phyloP scores from a whole-genome alignment of 2,797 vertebrate genomes.

The Acanthurus leucopareius region DNA sequence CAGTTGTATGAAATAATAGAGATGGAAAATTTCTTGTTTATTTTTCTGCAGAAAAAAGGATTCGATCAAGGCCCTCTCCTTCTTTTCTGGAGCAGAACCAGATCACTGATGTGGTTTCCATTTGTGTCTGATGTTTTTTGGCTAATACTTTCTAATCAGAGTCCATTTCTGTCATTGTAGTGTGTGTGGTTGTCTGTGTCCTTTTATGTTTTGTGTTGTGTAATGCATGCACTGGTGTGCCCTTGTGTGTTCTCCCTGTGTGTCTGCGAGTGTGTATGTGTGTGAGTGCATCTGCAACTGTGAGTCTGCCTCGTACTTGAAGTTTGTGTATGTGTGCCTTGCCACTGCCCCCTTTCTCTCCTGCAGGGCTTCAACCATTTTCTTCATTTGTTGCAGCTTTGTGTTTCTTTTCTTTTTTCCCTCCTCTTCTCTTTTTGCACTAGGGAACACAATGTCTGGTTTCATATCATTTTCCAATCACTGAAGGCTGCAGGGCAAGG shows the following conservation, averaged over 20 bases:
- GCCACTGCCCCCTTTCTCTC: slow-evolving; percentile 59
- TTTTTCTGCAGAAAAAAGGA: slow-evolving; percentile 58
- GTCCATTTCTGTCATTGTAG: slow-evolving; percentile 70
- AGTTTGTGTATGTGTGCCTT: slow-evolving; percentile 44
- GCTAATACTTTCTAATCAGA: slow-evolving; percentile 81
- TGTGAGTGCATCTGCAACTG: slow-evolving; percentile 34
- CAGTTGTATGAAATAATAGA: slow-evolving; percentile 71
- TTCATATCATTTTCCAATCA: slow-evolving; percentile 88
- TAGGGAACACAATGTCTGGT: slow-evolving; percentile 76
- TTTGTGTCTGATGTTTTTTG: slow-evolving; percentile 74
- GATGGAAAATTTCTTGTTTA: slow-evolving; percentile 71
- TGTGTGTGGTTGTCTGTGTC: slow-evolving; percentile 52
- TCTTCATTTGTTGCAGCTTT: slow-evolving; percentile 79
- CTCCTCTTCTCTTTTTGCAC: slow-evolving; percentile 53
- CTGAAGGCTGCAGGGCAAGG: slow-evolving; percentile 75
- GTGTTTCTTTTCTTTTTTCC: slow-evolving; percentile 40
- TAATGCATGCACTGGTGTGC: slow-evolving; percentile 50
- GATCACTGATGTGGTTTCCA: slow-evolving; percentile 76
- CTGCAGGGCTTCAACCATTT: slow-evolving; percentile 75
- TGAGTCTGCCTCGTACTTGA: slow-evolving; percentile 49
- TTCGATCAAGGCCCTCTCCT: slow-evolving; percentile 55
- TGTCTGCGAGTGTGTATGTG: not conserved
- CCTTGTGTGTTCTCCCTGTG: slow-evolving; percentile 12
- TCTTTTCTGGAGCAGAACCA: slow-evolving; percentile 67
- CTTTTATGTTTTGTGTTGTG: slow-evolving; percentile 53